Evolutionary conservation across 1,140 invertebrate genomes (phyloP), one percentile per base, ranked within the genome.

Genomic region (Drosophila sproati): DNA sequence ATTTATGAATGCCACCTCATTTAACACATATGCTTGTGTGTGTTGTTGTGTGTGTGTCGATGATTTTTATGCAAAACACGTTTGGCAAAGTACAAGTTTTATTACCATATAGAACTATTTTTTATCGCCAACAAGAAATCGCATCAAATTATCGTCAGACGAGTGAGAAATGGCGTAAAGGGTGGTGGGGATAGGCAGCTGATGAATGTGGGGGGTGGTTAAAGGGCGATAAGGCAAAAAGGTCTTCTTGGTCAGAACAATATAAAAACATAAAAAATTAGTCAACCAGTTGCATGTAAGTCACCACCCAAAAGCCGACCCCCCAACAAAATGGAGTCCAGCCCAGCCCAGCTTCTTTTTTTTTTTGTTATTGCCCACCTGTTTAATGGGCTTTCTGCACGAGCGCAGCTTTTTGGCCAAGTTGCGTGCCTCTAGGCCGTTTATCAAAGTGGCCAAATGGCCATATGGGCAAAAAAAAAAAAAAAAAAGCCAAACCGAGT

Each of bases 91-190:
- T 63, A 64, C 76, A 75, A 71, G 31, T 73, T 88, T 87, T 88
- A 87, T 87, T 87, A 87, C 76, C 82, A 88, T 87, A 87, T 87
- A 87, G 79, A 87, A 87, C 82, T 82, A 87, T 80, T 78, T 80
- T 87, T 87, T 80, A 79, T 82, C 80, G 80, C 59, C 61, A 4
- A 39, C 55, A 82, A 80, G 82, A 82, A 73, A 87, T 73, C 57
- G 52, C 56, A 66, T 7, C 29, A 57, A 64, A 71, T 74, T 63
- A 55, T 61, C 50, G 56, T 76, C 32, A 64, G 5, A 43, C 48
- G 41, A 50, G 43, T 41, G 28, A 61, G 54, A 70, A 55, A 39
- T 55, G 52, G 52, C 32, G 35, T 35, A 52, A 20, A 37, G 3
- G 20, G 20, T 20, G 20, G 20, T 20, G 20, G 52, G 12, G 34